Conservation (phyloP, 2,797 vertebrate species). For the Pitangus sulphuratus region DNA sequence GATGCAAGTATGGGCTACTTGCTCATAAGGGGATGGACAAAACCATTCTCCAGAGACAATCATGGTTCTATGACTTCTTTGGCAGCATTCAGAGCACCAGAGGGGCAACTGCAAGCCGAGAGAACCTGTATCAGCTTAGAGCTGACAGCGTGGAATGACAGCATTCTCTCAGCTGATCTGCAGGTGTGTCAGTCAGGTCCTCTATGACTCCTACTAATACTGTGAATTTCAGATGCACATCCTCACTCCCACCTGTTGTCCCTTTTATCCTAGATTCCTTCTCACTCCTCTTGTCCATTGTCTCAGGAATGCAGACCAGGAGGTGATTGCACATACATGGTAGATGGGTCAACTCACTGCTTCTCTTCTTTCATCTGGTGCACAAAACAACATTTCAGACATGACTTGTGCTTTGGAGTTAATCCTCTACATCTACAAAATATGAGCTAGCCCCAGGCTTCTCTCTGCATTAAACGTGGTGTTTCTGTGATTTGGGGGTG, state of each 20-base stretch:
- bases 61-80: neutral
- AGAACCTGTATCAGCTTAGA: neutral
- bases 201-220: neutral
- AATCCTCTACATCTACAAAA: neutral
- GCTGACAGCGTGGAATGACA: neutral
- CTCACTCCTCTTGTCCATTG: neutral
- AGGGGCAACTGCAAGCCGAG: neutral
- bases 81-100: neutral
- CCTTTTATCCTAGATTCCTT: neutral
- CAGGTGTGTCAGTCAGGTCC: neutral
- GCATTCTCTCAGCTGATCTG: neutral
- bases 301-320: neutral
- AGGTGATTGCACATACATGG: neutral
- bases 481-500: neutral
- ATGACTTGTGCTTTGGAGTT: neutral
- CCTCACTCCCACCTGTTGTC: neutral
- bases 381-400: neutral
- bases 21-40: neutral
- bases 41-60: neutral
- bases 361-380: neutral
- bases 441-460: neutral
- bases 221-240: neutral
- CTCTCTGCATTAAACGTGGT: neutral
- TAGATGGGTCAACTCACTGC: neutral
- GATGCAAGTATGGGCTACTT: neutral